phyloP scores from a whole-genome alignment of 2,113 vertebrate species.

The Benitochromis conjunctus region DNA sequence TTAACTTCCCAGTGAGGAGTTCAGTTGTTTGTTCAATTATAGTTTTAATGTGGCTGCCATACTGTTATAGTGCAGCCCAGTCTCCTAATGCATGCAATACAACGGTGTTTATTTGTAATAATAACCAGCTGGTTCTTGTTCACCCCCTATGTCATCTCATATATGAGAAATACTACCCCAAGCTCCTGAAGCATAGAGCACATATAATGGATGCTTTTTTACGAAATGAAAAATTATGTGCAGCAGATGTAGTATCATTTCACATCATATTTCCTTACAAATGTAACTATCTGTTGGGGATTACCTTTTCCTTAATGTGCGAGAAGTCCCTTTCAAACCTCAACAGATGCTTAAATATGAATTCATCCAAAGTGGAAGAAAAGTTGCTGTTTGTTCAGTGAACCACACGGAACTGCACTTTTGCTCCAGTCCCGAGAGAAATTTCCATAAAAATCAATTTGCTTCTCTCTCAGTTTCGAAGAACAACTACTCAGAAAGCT shows the following conservation, averaged over 20 bases:
- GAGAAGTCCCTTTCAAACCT: background rate
- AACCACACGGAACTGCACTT: background rate
- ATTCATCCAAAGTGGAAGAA: background rate
- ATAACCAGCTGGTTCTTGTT: background rate
- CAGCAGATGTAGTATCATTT: background rate
- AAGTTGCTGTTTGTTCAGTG: slow-evolving; percentile 2
- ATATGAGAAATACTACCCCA: background rate
- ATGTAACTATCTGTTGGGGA: background rate
- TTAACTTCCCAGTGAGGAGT: background rate
- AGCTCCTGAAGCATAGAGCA: background rate
- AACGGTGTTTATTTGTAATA: background rate
- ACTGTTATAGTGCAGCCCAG: background rate
- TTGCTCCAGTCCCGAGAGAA: background rate
- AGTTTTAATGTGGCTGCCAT: background rate
- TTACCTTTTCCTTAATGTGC: background rate
- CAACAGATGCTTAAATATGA: background rate
- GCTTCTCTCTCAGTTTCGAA: background rate
- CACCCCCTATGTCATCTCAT: background rate
- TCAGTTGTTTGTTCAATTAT: background rate
- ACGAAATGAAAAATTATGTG: background rate
- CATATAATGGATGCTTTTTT: background rate
- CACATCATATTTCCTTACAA: background rate
- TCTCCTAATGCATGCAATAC: background rate
- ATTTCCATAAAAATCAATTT: background rate
- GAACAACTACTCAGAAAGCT: background rate